Conservation (phyloP, 2,113 vertebrate species). For the Caretta caretta region DNA sequence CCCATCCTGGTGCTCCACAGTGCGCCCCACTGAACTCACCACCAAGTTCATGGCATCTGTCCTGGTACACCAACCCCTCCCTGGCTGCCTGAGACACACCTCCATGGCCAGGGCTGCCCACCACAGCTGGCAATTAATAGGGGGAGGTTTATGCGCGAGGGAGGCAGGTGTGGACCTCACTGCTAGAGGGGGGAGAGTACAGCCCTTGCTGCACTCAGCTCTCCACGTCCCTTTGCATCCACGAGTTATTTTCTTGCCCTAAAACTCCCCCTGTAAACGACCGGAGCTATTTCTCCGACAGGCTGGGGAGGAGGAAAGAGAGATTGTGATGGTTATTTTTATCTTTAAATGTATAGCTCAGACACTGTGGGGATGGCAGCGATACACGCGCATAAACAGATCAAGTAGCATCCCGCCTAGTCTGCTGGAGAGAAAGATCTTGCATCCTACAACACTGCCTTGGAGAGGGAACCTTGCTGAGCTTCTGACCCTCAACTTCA, state of each 20-base stretch:
- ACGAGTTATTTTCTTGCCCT: neutral
- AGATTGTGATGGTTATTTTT: constrained; percentile 60
- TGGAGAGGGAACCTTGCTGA: neutral
- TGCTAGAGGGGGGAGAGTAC: neutral
- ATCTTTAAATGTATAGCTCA: neutral
- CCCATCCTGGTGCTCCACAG: neutral
- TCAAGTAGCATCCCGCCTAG: neutral
- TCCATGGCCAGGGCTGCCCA: too few relatives aligned
- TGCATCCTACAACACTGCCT: neutral
- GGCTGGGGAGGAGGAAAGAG: neutral
- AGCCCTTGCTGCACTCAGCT: neutral
- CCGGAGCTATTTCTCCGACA: neutral
- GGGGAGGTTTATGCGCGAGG: too few relatives aligned
- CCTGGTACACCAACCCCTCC: neutral
- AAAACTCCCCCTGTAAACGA: neutral
- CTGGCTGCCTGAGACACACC: neutral
- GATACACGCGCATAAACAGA: neutral
- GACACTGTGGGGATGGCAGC: neutral
- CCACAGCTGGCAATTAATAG: too few relatives aligned
- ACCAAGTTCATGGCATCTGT: neutral
- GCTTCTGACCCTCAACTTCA: neutral
- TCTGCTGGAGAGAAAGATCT: constrained; percentile 15
- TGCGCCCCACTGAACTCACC: neutral
- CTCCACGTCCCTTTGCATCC: neutral
- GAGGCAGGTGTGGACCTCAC: neutral